Evolutionary conservation across 1,140 invertebrate species (phyloP).

Genomic region (Apis cerana): DNA sequence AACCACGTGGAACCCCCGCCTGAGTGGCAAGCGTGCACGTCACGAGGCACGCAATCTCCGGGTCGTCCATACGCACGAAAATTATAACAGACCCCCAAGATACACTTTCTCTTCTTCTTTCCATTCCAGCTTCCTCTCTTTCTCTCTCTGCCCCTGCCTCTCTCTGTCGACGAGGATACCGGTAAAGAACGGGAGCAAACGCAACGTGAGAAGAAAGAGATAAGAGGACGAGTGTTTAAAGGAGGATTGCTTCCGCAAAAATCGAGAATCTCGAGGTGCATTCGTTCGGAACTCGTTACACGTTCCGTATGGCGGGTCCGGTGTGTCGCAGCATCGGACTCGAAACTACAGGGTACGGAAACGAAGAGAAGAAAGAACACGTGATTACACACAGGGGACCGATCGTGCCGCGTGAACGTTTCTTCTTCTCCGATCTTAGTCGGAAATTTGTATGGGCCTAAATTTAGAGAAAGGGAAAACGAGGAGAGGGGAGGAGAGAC

Average conservation of each 20-base stretch:
- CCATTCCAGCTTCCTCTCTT: constrained; percentile 22
- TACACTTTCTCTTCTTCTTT: background rate
- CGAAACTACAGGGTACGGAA: constrained; percentile 57
- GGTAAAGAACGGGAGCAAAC: constrained; percentile 12
- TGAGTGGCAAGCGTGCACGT: constrained; percentile 37
- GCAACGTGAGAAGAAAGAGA: background rate
- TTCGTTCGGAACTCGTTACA: background rate
- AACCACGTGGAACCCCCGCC: constrained; percentile 30
- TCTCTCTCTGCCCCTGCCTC: constrained; percentile 18
- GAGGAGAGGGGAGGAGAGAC: background rate
- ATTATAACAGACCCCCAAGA: constrained; percentile 30
- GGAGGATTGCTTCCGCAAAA: constrained; percentile 62
- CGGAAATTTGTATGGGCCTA: no score
- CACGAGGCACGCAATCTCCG: constrained; percentile 49
- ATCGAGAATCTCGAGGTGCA: constrained; percentile 34
- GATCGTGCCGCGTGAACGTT: background rate
- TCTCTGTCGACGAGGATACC: background rate
- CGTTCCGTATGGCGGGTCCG: constrained; percentile 33
- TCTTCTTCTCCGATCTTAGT: background rate
- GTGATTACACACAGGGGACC: constrained; percentile 47
- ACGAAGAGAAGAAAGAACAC: constrained; percentile 46
- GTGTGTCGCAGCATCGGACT: constrained; percentile 25
- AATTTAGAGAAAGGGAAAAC: background rate
- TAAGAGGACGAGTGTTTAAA: background rate
- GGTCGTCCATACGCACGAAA: constrained; percentile 2